Base-by-base conservation (phyloP, 2,797 vertebrate species). In the Phylloscopus collybita region DNA sequence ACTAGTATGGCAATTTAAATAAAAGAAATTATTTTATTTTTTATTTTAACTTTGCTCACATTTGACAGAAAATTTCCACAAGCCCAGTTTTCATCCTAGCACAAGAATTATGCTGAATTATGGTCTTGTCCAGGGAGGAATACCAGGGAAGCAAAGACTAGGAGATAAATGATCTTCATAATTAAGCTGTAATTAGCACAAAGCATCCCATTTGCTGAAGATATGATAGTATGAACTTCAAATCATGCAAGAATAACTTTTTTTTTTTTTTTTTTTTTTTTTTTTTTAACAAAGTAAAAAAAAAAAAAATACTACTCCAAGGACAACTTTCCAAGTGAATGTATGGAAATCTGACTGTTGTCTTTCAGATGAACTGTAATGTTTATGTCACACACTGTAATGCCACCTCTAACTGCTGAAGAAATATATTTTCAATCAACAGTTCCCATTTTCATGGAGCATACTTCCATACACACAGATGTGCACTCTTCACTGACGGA, bases 221-320 rank as follows among this genome's bases (percentile, higher is more conserved):
- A 60, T n/a, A 47, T 4, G 7, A 65, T 12, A 20, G 4, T 22
- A 69, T 23, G 4, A 49, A 56, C 13, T 30, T 60, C 34, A 69
- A 69, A 73, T 90, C 14, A 17, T 64, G 40, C 82, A 92, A 86
- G 54, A 95, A 69, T 93, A 95, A 93, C 62, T 20, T 81, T 91
- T 75, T 80, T 42, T 88, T 76, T 26, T 67, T 92, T 62, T 89
- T n/a, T n/a, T n/a, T n/a, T 20, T 81, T 91, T 75, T 20, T 81
- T 91, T 75, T 76, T 26, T 67, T 92, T 62, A 89, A 74, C 21
- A 71, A 86, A 90, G 75, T 60, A 92, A 80, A 70, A 38, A 38
- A 38, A 38, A 80, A 70, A 80, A 19, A 92, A 91, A 83, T 56
- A 53, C 25, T 32, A 50, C 56, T 93, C 11, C 6, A 15, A 32